These are phyloP conservation scores for Eucidaris tribuloides DNA, from an alignment of 35 echinoderm and acorn worm species.

Conservation along the genomic window DNA sequence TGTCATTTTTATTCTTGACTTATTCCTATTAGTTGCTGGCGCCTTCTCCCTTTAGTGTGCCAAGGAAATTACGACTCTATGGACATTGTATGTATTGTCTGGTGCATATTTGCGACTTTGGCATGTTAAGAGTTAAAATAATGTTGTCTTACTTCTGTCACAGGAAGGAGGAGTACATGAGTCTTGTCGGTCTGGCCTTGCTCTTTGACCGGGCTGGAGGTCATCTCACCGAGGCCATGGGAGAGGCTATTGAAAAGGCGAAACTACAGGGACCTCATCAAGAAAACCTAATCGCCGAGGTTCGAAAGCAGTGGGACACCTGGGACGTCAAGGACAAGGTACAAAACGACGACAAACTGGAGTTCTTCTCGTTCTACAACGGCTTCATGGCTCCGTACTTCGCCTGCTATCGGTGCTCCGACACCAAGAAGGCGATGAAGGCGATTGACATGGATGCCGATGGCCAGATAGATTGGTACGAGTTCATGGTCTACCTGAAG, in stretches of 20 bases:
- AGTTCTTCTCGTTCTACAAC: constrained; percentile 51
- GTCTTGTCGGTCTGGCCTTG: too few species aligned
- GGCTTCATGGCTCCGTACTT: constrained; percentile 71
- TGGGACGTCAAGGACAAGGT: constrained; percentile 43
- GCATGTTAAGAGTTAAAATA: too few species aligned
- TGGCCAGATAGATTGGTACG: constrained; percentile 51
- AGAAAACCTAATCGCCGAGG: constrained; percentile 17
- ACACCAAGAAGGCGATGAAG: too few species aligned
- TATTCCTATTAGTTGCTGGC: too few species aligned
- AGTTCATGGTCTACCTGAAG: too few species aligned
- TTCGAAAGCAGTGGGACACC: constrained; percentile 38
- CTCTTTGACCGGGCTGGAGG: too few species aligned
- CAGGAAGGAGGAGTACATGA: constrained; percentile 68
- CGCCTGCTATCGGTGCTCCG: too few species aligned
- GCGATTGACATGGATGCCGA: constrained; percentile 62
- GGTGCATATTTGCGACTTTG: too few species aligned
- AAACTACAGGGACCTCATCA: not conserved
- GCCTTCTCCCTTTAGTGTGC: too few species aligned
- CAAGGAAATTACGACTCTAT: too few species aligned
- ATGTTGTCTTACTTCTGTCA: not conserved
- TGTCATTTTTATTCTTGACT: too few species aligned
- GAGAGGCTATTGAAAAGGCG: constrained; percentile 14
- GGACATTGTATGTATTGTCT: too few species aligned
- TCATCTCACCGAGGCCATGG: constrained; percentile 30
- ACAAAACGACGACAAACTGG: constrained; percentile 34